Conservation (phyloP, 2,888 invertebrate species). For the Sesamia inferens region DNA sequence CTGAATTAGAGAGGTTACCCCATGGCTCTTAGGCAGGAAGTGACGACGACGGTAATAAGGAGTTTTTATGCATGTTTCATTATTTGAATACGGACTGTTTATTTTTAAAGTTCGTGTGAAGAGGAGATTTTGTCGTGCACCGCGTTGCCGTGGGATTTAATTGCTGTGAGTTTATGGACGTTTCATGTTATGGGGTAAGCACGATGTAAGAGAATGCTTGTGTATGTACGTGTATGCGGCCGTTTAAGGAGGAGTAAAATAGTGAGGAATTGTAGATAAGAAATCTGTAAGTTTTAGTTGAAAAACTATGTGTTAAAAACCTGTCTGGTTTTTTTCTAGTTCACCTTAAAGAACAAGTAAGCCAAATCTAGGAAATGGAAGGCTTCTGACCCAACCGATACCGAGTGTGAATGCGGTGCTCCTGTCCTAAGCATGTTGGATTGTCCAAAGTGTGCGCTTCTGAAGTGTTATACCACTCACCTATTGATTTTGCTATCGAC, state of each 20-base stretch:
- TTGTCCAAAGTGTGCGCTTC: neutral
- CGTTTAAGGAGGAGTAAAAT: slow-evolving; percentile 7
- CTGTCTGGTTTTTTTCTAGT: neutral
- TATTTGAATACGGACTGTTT: slow-evolving; percentile 79
- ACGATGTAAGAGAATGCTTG: slow-evolving; percentile 23
- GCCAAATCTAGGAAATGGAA: neutral
- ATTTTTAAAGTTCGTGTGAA: slow-evolving; percentile 76
- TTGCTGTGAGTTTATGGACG: slow-evolving; percentile 51
- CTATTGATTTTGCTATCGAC: neutral
- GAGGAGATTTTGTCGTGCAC: slow-evolving; percentile 61
- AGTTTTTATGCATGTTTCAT: slow-evolving; percentile 85
- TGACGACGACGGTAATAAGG: slow-evolving; percentile 77
- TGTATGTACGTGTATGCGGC: neutral
- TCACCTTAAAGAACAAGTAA: neutral
- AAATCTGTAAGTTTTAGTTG: neutral
- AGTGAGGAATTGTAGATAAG: neutral
- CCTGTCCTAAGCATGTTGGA: neutral
- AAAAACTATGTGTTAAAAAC: neutral
- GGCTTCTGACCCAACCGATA: neutral
- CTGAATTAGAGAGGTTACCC: slow-evolving; percentile 69
- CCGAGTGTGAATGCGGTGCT: neutral
- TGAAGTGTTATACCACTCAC: neutral
- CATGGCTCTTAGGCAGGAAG: slow-evolving; percentile 77
- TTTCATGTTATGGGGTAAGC: slow-evolving; percentile 43
- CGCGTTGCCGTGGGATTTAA: slow-evolving; percentile 53